Evolutionary conservation across 1,140 invertebrate genomes (phyloP).

Genomic region (Pectinophora gossypiella): DNA sequence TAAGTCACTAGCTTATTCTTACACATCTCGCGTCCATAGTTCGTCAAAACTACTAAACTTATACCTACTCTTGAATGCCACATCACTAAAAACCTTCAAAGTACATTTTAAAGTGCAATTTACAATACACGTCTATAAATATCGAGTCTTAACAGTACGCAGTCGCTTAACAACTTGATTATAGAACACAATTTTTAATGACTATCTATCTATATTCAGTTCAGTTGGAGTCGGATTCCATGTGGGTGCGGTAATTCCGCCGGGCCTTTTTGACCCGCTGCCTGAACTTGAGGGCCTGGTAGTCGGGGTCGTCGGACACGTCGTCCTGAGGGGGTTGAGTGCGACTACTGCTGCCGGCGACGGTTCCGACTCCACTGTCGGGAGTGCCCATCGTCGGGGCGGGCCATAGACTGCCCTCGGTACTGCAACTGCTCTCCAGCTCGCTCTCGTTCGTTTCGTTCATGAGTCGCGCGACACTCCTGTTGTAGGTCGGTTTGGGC

Average conservation of each 20-base stretch:
- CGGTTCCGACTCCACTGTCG: constrained; percentile 49
- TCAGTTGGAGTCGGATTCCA: constrained; percentile 78
- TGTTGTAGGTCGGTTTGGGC: constrained; percentile 41
- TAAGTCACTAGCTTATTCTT: too few relatives aligned
- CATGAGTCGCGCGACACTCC: constrained; percentile 57
- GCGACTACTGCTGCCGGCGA: constrained; percentile 37
- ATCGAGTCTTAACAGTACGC: constrained; percentile 4
- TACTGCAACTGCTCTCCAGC: constrained; percentile 68
- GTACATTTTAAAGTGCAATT: not conserved
- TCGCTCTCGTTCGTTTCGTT: constrained; percentile 72
- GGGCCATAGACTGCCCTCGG: constrained; percentile 44
- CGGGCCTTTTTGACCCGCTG: constrained; percentile 75
- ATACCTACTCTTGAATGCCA: too few relatives aligned
- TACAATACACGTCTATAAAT: not conserved
- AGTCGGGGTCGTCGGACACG: constrained; percentile 68
- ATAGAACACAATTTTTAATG: constrained; percentile 18
- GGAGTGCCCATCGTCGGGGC: constrained; percentile 29
- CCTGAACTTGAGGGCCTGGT: constrained; percentile 67
- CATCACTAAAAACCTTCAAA: too few relatives aligned
- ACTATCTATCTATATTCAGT: constrained; percentile 24
- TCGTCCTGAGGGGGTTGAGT: constrained; percentile 34
- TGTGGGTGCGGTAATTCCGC: constrained; percentile 74
- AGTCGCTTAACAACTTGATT: constrained; percentile 19
- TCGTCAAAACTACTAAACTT: too few relatives aligned
- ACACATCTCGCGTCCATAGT: too few relatives aligned